Percentiles rank a stretch among this genome's conserved stretches.
phyloP scores from a whole-genome alignment of 37 sponge, comb jelly and placozoan species.

The Cladorhizidae sp. region DNA sequence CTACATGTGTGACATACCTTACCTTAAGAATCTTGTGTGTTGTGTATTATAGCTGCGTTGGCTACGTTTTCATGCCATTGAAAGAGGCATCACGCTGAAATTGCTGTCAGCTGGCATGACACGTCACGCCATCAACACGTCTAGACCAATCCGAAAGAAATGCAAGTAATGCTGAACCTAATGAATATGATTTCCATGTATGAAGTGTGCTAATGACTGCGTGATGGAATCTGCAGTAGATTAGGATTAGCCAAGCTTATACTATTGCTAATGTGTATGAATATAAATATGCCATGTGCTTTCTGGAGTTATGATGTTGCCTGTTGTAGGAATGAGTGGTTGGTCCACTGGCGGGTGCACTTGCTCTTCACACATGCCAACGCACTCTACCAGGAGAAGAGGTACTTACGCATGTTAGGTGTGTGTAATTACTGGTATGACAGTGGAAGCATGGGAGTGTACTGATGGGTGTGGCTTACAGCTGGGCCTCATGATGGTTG shows the following conservation, averaged over 20 bases:
- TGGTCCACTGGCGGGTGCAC: slow-evolving; percentile 54
- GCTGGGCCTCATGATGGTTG: no score
- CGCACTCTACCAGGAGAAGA: slow-evolving; percentile 36
- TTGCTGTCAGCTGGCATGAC: slow-evolving; percentile 44
- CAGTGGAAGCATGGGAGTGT: no score
- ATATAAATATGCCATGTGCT: no score
- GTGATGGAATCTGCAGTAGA: no score
- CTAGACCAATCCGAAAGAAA: slow-evolving; percentile 9
- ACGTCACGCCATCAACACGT: slow-evolving; percentile 33
- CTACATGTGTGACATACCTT: neutral
- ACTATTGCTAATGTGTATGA: no score
- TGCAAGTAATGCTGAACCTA: no score
- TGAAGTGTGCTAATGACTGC: no score
- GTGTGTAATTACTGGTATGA: no score
- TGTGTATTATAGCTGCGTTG: slow-evolving; percentile 15
- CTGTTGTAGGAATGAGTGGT: slow-evolving; percentile 3
- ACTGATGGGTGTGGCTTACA: no score
- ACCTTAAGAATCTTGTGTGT: neutral
- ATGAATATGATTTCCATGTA: no score
- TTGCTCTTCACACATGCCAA: slow-evolving; percentile 34
- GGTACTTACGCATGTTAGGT: slow-evolving; percentile 24
- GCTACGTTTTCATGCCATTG: slow-evolving; percentile 9
- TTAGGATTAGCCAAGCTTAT: no score
- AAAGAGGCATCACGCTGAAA: slow-evolving; percentile 20
- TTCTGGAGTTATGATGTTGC: no score